Percentiles rank a stretch among this genome's conserved stretches.
phyloP scores from a whole-genome alignment of 2,797 vertebrate species.

The Myioborus melanocephalus region DNA sequence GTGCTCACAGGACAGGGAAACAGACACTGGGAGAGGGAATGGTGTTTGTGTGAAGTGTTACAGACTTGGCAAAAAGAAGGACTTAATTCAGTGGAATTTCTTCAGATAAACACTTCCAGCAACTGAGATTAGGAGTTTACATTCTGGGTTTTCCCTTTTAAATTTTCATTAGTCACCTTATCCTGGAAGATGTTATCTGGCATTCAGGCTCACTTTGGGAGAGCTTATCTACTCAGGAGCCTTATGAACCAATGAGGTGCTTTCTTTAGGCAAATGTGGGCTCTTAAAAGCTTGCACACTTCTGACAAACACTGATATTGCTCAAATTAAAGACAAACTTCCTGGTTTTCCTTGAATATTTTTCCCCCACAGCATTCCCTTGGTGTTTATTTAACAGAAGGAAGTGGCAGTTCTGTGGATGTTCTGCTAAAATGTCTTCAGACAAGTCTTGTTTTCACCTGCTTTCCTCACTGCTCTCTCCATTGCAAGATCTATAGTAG shows the following conservation, averaged over 20 bases:
- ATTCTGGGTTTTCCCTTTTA: constrained; percentile 37
- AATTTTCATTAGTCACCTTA: not conserved
- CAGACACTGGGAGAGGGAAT: not conserved
- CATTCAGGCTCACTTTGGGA: not conserved
- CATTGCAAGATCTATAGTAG: not conserved
- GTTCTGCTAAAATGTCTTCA: not conserved
- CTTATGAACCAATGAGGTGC: not conserved
- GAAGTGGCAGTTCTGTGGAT: not conserved
- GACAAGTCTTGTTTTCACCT: not conserved
- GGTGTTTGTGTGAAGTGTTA: not conserved
- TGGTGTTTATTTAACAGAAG: not conserved
- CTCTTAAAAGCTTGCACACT: not conserved
- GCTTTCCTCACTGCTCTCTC: not conserved
- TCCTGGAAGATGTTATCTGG: not conserved
- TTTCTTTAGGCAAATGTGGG: not conserved
- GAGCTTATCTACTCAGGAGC: not conserved
- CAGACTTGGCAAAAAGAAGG: not conserved
- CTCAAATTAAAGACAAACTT: not conserved
- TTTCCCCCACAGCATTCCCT: not conserved
- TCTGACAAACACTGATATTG: not conserved
- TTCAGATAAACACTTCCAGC: not conserved
- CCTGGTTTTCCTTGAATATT: not conserved
- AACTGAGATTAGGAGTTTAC: not conserved
- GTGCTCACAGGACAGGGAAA: not conserved
- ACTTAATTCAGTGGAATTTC: not conserved